phyloP scores from a whole-genome alignment of 2,888 invertebrate genomes.

The Halocaridina rubra region DNA sequence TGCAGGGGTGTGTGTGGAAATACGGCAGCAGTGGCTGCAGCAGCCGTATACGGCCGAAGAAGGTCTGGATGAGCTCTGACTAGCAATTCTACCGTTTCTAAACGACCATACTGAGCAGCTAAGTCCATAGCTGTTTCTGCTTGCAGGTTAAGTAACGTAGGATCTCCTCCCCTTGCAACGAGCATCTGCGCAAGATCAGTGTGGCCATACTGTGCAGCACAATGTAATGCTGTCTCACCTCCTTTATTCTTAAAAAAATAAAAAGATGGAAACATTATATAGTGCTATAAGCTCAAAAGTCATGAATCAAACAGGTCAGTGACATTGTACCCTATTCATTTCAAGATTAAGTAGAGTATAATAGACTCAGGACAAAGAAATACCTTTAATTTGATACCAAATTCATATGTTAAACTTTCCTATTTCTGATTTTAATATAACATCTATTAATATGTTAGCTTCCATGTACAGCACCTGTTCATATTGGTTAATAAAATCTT shows the following conservation, averaged over 20 bases:
- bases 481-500: too few species aligned
- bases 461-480: too few species aligned
- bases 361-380: too few species aligned
- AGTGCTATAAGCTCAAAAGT: too few species aligned
- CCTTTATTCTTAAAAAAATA: conserved; percentile 76
- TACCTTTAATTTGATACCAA: too few species aligned
- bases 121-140: conserved; percentile 94
- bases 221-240: conserved; percentile 91
- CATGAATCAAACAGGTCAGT: too few species aligned
- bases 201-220: conserved; percentile 93
- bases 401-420: too few species aligned
- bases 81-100: conserved; percentile 87
- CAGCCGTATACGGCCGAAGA: conserved; percentile 72
- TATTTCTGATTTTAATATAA: too few species aligned
- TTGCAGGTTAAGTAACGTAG: conserved; percentile 81
- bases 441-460: too few species aligned
- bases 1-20: conserved; percentile 90
- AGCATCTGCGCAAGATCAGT: conserved; percentile 85
- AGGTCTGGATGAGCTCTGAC: conserved; percentile 86
- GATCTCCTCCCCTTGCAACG: conserved; percentile 87
- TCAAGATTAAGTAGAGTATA: too few species aligned
- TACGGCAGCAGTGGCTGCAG: conserved; percentile 66
- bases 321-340: too few species aligned
- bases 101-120: conserved; percentile 80
- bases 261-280: too few species aligned